Evolutionary conservation across 64 coral and sea anemone genomes (phyloP), one percentile per base, ranked within the genome.

Genomic region (Montipora sp.): DNA sequence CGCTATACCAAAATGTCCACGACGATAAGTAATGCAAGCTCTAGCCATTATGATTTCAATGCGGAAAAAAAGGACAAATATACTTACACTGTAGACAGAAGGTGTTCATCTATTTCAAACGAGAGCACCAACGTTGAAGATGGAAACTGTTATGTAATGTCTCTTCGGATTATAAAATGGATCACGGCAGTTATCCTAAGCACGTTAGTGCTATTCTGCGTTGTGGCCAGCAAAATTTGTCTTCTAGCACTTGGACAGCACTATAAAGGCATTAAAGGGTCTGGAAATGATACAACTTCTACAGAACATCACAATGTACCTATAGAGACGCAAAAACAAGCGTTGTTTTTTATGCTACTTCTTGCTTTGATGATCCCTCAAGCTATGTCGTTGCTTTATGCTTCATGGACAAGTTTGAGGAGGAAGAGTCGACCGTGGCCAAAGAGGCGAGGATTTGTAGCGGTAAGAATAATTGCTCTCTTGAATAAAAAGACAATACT

Each of bases 321-420:
- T 5, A 36, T 43, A 84, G 76, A 43, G 81, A 43, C 83, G 48
- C 47, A n/a, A 9, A 98, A 94, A 78, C 89, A 94, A 55, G 87
- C 88, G 3, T 81, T 89, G 1, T 87, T 98, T 15, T 68, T 98
- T 51, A 98, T 98, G 92, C 80, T 98, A 51, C 44, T 94, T 1
- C 22, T 98, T 1, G 77, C 91, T 48, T 44, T 94, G 5, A 94
- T 98, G 95, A 63, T 98, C n/a, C 95, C 95, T 14, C 92, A 94
- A 48, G 78, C 23, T 44, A 78, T 89, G 21, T 88, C 95, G 16
- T 89, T 98, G 1, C 15, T 98, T 59, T 82, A 83, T 23, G 89
- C 88, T 7, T 59, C 79, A n/a, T 98, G 95, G 95, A 93, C 83
- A 0, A 94, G 80, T 79, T 77, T 94, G 72, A 83, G 88, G 44